Evolutionary conservation across 2,888 invertebrate species (phyloP), one percentile per base, ranked within the genome.

Genomic region (Temnothorax ravouxi): DNA sequence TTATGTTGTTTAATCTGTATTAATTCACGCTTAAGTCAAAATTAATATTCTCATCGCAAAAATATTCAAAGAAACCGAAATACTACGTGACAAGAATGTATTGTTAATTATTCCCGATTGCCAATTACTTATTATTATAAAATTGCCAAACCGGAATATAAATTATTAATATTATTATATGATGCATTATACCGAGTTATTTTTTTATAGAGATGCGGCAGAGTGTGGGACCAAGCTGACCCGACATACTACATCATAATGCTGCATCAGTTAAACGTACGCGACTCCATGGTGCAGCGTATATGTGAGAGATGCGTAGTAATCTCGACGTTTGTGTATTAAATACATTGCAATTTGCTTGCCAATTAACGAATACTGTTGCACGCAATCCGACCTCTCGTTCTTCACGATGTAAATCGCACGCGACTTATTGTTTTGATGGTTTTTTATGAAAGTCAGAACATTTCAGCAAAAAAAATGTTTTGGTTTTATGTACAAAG

Each of bases 171-270:
- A 88, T 87, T 86, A 87, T 90, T 88, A 84, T 88, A 85, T 84
- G 67, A 81, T 50, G 44, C 81, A 86, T 90, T 90, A 89, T 89
- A 18, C 15, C n/a, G 3, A 25, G 15, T 56, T 44, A 84, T 85
- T 87, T 85, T 88, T 86, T 81, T 84, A 82, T 84, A 72, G 67
- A 29, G 52, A 76, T 59, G 59, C 83, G 34, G 3, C 21, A 25
- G 72, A 90, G 87, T 89, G 89, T 89, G 89, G 76, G 89, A 89
- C 82, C 83, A 86, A 3, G 86, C 76, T 89, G 89, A 89, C 89
- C 89, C 61, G 86, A 85, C 84, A 77, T 34, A 41, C 66, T 52
- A 50, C 84, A 75, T 71, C 67, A 83, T 72, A 80, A 80, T 71
- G n/a, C n/a, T 71, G 59, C 72, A 59, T 61, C 56, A 79, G 79